phyloP scores from a whole-genome alignment of 2,888 invertebrate genomes.

The Drosophila setosimentum region DNA sequence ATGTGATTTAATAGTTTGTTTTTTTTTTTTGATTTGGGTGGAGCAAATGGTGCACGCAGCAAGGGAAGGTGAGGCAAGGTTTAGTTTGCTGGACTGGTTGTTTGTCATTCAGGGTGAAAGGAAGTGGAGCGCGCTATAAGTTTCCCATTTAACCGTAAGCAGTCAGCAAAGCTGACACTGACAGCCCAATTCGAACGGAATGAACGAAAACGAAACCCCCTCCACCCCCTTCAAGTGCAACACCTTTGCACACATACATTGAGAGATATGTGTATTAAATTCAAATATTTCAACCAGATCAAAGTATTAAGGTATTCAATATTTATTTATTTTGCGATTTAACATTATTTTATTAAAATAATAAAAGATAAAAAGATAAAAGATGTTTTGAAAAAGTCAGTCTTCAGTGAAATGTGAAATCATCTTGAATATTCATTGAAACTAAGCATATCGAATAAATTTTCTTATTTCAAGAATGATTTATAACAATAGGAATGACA shows the following conservation, averaged over 20 bases:
- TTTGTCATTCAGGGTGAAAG: constrained; percentile 46
- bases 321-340: no score
- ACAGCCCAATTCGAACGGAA: constrained; percentile 46
- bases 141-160: constrained; percentile 60
- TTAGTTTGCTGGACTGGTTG: constrained; percentile 29
- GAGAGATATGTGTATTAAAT: neutral
- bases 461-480: neutral
- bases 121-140: constrained; percentile 67
- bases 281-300: no score
- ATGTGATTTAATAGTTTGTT: constrained; percentile 77
- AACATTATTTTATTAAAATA: neutral
- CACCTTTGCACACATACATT: neutral
- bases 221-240: neutral
- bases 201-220: neutral
- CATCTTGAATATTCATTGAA: neutral
- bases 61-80: neutral
- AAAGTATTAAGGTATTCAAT: neutral
- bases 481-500: neutral
- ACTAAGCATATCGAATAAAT: neutral
- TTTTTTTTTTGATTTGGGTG: neutral
- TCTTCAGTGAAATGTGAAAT: neutral
- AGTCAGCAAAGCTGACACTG: constrained; percentile 32
- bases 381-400: neutral
- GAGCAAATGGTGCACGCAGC: neutral
- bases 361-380: neutral